A percentile compares a stretch with the other conserved stretches of the same genome.
Conservation (phyloP, 2,113 vertebrate species). For the Petrocephalus microphthalmus region DNA sequence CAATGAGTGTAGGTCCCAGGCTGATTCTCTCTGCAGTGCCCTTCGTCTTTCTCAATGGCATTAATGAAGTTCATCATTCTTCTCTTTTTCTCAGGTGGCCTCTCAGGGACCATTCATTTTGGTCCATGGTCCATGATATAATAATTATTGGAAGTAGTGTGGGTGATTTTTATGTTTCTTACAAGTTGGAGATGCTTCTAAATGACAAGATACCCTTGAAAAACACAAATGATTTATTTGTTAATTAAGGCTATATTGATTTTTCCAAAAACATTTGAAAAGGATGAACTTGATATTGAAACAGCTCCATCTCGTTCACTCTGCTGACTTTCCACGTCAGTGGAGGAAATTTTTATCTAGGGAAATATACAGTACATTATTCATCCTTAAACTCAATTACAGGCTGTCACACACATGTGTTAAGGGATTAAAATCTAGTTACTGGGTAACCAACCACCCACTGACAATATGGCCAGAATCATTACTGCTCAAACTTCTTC, state of each 20-base stretch:
- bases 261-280: background rate
- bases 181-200: background rate
- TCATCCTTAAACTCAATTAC: background rate
- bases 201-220: background rate
- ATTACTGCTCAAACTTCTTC: background rate
- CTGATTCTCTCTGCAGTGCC: background rate
- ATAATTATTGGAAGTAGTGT: background rate
- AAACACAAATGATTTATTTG: background rate
- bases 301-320: background rate
- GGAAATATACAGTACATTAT: background rate
- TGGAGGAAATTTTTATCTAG: background rate
- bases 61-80: background rate
- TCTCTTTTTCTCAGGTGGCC: background rate
- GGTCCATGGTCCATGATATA: background rate
- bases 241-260: background rate
- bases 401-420: background rate
- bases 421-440: background rate
- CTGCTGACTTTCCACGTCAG: background rate
- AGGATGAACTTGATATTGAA: background rate
- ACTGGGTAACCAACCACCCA: background rate
- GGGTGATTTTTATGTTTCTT: background rate
- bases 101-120: background rate
- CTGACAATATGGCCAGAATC: background rate
- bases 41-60: background rate
- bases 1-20: background rate